Evolutionary conservation across 2,113 vertebrate genomes (phyloP), one percentile per base, ranked within the genome.

Genomic region (Protobothrops mucrosquamatus): DNA sequence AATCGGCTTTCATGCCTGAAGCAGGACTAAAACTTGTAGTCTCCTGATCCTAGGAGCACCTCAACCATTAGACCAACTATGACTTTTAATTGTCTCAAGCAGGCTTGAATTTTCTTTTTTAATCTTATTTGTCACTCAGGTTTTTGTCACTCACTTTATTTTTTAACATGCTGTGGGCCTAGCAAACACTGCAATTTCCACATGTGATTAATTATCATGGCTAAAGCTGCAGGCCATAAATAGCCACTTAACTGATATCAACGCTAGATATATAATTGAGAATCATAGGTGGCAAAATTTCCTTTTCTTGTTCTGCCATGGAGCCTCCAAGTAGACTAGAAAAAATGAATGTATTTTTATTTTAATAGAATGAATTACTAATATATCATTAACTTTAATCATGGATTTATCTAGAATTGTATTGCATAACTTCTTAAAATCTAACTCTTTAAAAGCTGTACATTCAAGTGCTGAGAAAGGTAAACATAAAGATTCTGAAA

Each of bases 171-270:
- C 86, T 91, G 90, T 39, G 43, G 8, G 0, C 6, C 39, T 57
- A 56, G 81, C 69, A 34, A 18, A 89, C 51, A 57, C 7, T 87
- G 0, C 92, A 91, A 59, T 94, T 5, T 12, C 57, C 74, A 92
- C 8, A 59, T 89, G 23, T 46, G 8, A 59, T 88, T 92, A 94
- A 0, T 91, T 59, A 93, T 57, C 92, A 4, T 22, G 22, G 0
- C 1, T 85, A 91, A 91, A 92, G 93, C 92, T 89, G 54, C 23
- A 88, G 20, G 54, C 54, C 46, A 0, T 69, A 95, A 96, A 87
- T 92, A 92, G 23, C 55, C 87, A 92, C 93, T 92, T 85, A 94
- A 92, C 88, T 91, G 55, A 69, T 48, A 59, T 39, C 61, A 92
- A 0, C 61, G 92, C 59, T 91, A 1, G 0, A 91, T 94, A n/a